phyloP scores from a whole-genome alignment of 2,888 invertebrate genomes.

The Plagodis dolabraria region DNA sequence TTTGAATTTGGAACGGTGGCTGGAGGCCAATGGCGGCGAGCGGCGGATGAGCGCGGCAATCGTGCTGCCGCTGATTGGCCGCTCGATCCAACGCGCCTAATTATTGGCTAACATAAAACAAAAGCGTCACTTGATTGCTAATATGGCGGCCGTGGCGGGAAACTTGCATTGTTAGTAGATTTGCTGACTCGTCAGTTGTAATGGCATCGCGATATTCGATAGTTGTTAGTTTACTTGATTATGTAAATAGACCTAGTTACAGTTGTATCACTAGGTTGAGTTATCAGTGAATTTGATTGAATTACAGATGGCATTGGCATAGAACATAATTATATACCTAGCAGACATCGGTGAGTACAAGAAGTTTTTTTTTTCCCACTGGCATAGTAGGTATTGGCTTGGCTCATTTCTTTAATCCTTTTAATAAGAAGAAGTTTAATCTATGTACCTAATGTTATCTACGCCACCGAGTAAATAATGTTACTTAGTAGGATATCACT shows the following conservation, averaged over 20 bases:
- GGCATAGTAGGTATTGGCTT: too few species aligned
- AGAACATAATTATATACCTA: too few species aligned
- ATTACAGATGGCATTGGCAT: too few species aligned
- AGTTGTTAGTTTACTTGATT: constrained; percentile 34
- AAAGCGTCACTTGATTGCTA: constrained; percentile 57
- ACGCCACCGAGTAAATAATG: too few species aligned
- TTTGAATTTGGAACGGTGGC: constrained; percentile 48
- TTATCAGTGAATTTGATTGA: constrained; percentile 12
- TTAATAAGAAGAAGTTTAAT: too few species aligned
- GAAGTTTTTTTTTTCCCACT: too few species aligned
- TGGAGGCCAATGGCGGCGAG: constrained; percentile 57
- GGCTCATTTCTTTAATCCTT: too few species aligned
- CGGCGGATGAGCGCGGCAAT: constrained; percentile 46
- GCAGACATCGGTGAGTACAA: too few species aligned
- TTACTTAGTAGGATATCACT: too few species aligned
- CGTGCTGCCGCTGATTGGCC: constrained; percentile 62
- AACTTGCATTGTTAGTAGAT: constrained; percentile 55
- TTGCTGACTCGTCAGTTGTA: constrained; percentile 59
- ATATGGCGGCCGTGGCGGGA: constrained; percentile 59
- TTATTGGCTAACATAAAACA: constrained; percentile 72
- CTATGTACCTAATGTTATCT: too few species aligned
- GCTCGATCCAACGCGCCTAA: constrained; percentile 54
- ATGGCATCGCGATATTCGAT: constrained; percentile 56
- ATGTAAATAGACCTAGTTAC: constrained; percentile 12
- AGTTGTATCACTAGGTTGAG: not conserved